Conservation (phyloP, 2,113 vertebrate species). For the Ceratotherium simum region DNA sequence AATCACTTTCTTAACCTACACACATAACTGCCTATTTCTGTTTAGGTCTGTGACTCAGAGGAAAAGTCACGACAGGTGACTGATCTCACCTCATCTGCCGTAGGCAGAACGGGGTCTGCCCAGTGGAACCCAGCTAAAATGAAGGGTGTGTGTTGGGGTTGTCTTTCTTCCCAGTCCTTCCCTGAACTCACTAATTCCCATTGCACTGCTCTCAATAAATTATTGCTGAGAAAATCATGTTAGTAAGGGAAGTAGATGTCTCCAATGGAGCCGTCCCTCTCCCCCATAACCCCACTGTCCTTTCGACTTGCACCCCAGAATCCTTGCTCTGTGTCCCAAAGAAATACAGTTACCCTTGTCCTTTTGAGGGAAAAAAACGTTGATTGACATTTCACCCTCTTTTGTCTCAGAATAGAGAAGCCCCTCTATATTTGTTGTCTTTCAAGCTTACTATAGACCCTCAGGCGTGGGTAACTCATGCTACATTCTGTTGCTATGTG, state of each 20-base stretch:
- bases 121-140: neutral
- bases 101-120: neutral
- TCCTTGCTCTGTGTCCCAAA: neutral
- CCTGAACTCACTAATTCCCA: neutral
- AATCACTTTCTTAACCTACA: neutral
- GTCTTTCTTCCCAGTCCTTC: neutral
- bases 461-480: too few species aligned
- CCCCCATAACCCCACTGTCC: neutral
- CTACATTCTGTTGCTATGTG: neutral
- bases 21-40: neutral
- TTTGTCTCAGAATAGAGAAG: constrained; percentile 3
- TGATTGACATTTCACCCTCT: neutral
- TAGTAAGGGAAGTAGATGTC: neutral
- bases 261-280: fast-evolving
- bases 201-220: neutral
- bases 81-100: neutral
- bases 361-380: neutral
- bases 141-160: neutral
- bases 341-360: neutral
- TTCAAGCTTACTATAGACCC: neutral
- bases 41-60: neutral
- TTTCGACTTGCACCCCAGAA: neutral
- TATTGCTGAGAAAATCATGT: neutral
- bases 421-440: neutral
- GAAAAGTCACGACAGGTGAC: neutral